A percentile compares a stretch with the other conserved stretches of the same genome.
Evolutionary conservation across 1,140 invertebrate genomes (phyloP).

Genomic region (Zophobas atratus): DNA sequence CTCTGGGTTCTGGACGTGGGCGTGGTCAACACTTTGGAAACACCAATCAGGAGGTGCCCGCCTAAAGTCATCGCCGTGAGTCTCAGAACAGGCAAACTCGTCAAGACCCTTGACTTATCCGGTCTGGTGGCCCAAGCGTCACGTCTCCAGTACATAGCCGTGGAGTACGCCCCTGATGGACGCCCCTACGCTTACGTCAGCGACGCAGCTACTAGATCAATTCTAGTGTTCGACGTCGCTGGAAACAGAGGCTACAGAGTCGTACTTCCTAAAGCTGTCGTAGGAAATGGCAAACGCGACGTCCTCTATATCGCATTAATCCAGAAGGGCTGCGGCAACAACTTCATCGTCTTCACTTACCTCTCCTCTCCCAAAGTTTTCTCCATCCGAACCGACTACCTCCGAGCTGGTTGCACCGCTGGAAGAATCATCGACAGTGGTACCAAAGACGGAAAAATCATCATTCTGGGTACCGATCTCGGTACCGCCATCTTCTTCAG

Average conservation of each 20-base stretch:
- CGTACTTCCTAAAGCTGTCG: conserved; percentile 72
- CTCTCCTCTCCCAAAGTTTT: conserved; percentile 71
- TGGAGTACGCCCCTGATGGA: conserved; percentile 73
- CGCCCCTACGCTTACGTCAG: conserved; percentile 74
- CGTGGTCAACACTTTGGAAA: conserved; percentile 72
- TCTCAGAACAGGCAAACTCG: conserved; percentile 71
- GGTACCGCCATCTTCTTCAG: conserved; percentile 74
- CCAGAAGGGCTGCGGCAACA: conserved; percentile 69
- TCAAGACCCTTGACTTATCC: conserved; percentile 73
- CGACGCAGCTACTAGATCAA: conserved; percentile 75
- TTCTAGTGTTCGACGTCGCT: conserved; percentile 76
- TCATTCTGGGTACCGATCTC: conserved; percentile 76
- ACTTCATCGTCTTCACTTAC: conserved; percentile 74
- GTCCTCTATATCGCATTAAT: conserved; percentile 74
- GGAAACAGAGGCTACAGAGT: conserved; percentile 73
- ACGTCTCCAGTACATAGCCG: conserved; percentile 73
- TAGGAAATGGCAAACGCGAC: conserved; percentile 68
- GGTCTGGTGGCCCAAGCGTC: conserved; percentile 69
- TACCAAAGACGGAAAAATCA: conserved; percentile 70
- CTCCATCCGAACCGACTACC: conserved; percentile 71
- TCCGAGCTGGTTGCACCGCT: conserved; percentile 70
- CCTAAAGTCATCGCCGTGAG: conserved; percentile 74
- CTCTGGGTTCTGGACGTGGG: conserved; percentile 77
- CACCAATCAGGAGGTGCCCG: conserved; percentile 70
- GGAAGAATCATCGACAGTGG: conserved; percentile 73